Evolutionary conservation across 2,113 vertebrate genomes (phyloP), one percentile per base, ranked within the genome.

Genomic region (Etheostoma spectabile): DNA sequence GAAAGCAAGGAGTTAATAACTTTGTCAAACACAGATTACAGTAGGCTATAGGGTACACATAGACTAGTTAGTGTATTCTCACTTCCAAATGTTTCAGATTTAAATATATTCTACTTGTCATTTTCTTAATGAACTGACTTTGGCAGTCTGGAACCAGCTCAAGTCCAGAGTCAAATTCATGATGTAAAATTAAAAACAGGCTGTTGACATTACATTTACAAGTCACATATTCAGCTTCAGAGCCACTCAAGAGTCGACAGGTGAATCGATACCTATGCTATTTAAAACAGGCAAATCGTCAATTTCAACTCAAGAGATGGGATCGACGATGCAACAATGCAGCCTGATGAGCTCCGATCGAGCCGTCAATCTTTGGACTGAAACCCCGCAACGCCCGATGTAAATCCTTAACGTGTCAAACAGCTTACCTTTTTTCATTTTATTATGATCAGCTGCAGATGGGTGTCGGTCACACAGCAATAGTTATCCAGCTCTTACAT

Each of bases 401-500:
- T 71, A 62, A 86, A 83, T 5, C 74, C 63, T 19, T 67, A 70
- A 79, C 72, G 48, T 70, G 71, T 69, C 76, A 79, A 77, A 82
- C 51, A 78, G 73, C 93, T 89, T 92, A 93, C 92, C 93, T 93
- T 90, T 90, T 78, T 27, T 75, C 83, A 83, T 83, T 27, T 74
- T 49, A 65, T 13, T 55, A 78, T 27, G 16, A 84, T 79, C 80
- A 66, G 75, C 89, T 75, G 80, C 79, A 52, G 90, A 91, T 85
- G 85, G 88, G 81, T 88, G 90, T 88, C 86, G 85, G 61, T 91
- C 87, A 89, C 82, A 80, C 90, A 33, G 78, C 52, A 74, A 86
- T 84, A 94, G 89, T 92, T 92, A 91, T 93, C 92, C 90, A 86
- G 85, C 84, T 89, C 87, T 84, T 90, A 86, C 91, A 92, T 93